Base-by-base conservation (phyloP, 2,888 invertebrate genomes). In the Heliconius cydno region DNA sequence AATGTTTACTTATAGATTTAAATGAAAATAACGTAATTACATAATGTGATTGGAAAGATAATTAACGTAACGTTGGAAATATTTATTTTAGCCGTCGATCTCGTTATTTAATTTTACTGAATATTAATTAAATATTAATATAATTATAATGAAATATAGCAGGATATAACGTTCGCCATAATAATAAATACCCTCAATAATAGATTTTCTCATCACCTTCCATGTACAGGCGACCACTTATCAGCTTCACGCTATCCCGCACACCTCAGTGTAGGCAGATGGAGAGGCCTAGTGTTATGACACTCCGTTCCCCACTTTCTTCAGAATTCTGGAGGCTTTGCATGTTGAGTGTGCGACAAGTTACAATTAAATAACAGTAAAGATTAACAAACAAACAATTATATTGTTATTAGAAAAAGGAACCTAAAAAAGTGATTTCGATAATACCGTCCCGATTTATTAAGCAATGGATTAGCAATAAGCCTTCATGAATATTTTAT, bases 401-500 rank as follows among this genome's bases (percentile, higher is more conserved):
- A 19, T 28, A 25, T 41, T 22, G 19, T 46, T 46, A 52, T 52
- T 19, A 52, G 41, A 25, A 19, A n/a, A 7, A 75, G 30, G 0
- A 13, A 60, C 4, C 2, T 60, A 30, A 41, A 41, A 65, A 66
- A 66, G 63, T 66, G 41, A 66, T 30, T 65, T 66, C 25, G 46
- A 66, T 75, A 65, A 65, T 28, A 19, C 46, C 10, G 6, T 19
- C 19, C 25, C 68, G 68, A 68, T 75, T 73, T 78, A 74, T 60
- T 52, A 70, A 38, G 73, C 67, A 46, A 75, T 60, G 67, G 41
- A 68, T 79, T 75, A 79, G 60, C 41, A 34, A 70, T 75, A 68
- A 75, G 41, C 60, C 63, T 57, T 72, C 80, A 80, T 80, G 80
- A 78, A 80, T 80, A 78, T 80, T 80, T 80, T 57, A 78, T 78